Conservation (phyloP, 1,140 invertebrate genomes). For the Conus ventricosus region DNA sequence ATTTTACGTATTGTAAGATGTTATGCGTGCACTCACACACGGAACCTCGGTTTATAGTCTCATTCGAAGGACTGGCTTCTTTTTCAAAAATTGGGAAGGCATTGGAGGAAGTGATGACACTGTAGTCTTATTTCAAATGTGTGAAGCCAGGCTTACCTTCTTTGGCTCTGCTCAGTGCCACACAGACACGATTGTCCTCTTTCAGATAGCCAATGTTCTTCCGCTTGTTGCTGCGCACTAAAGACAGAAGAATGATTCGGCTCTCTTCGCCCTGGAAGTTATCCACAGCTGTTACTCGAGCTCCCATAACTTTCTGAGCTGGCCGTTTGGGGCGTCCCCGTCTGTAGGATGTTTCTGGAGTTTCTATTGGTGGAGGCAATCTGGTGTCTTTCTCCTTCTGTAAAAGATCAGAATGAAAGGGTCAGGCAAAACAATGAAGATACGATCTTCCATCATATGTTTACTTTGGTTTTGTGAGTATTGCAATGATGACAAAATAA, state of each 20-base stretch:
- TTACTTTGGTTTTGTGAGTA: too few relatives aligned
- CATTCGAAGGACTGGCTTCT: too few relatives aligned
- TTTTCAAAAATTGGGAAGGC: too few relatives aligned
- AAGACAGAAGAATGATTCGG: conserved; percentile 86
- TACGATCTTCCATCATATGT: too few relatives aligned
- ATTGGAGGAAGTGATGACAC: too few relatives aligned
- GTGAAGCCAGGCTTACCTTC: conserved; percentile 75
- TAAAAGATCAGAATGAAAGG: neutral
- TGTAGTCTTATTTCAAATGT: too few relatives aligned
- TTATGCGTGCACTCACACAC: too few relatives aligned
- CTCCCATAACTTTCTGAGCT: conserved; percentile 79
- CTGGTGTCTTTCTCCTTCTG: neutral
- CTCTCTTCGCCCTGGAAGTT: conserved; percentile 86
- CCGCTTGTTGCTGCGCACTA: conserved; percentile 82
- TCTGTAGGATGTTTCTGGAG: neutral
- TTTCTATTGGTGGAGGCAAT: conserved; percentile 21
- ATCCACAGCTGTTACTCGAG: conserved; percentile 87
- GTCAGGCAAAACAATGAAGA: too few relatives aligned
- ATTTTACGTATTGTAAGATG: too few relatives aligned
- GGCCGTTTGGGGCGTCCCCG: conserved; percentile 72
- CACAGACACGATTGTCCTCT: conserved; percentile 85
- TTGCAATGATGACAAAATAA: too few relatives aligned
- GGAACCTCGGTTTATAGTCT: too few relatives aligned
- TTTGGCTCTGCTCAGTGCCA: conserved; percentile 86
- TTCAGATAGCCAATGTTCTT: conserved; percentile 85